Conservation (phyloP, 1,140 invertebrate genomes). For the Drosophila elegans region DNA sequence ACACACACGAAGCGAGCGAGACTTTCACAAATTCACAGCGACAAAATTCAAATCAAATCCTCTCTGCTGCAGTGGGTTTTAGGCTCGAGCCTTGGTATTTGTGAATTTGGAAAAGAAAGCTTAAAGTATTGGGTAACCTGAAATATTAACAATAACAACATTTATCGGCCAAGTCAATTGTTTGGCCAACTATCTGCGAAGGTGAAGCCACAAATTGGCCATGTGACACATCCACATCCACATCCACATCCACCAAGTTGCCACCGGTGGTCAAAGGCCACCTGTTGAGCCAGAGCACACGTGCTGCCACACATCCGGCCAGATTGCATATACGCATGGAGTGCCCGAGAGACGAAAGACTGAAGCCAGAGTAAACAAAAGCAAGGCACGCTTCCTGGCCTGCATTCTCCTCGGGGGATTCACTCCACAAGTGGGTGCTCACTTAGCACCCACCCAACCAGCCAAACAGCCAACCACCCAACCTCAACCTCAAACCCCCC, state of each 20-base stretch:
- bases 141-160: conserved; percentile 18
- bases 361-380: conserved; percentile 38
- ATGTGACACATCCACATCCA: background rate
- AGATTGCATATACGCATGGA: conserved; percentile 65
- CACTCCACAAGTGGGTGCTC: conserved; percentile 71
- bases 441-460: conserved; percentile 21
- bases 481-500: background rate
- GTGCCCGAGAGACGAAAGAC: conserved; percentile 38
- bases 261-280: conserved; percentile 16
- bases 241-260: conserved; percentile 10
- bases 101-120: background rate
- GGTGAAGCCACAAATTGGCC: conserved; percentile 57
- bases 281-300: conserved; percentile 47
- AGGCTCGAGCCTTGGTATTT: background rate
- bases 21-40: conserved; percentile 64
- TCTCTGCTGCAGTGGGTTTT: conserved; percentile 1
- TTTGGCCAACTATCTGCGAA: conserved; percentile 9
- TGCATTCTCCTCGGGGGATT: conserved; percentile 26
- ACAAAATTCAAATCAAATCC: conserved; percentile 69
- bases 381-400: conserved; percentile 36
- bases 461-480: background rate
- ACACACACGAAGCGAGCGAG: conserved; percentile 3
- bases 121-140: conserved; percentile 20
- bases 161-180: conserved; percentile 39
- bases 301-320: conserved; percentile 1